Evolutionary conservation across 2,888 invertebrate species (phyloP), one percentile per base, ranked within the genome.

Genomic region (Drosophila testacea): DNA sequence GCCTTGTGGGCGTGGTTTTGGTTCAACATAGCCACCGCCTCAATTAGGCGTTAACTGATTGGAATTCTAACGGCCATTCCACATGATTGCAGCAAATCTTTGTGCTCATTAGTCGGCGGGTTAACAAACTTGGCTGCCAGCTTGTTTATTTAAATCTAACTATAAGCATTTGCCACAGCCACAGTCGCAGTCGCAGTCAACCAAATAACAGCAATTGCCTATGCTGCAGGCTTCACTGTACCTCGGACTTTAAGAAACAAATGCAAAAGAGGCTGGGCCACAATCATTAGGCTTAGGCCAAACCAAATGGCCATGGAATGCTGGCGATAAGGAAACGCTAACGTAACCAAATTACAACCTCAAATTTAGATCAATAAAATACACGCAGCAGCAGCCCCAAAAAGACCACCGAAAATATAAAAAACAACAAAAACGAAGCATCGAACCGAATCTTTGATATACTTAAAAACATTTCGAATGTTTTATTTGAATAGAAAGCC

Each of bases 311-410:
- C 56, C 73, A 68, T 65, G 77, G 82, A 71, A 77, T 77, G 77
- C 74, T 61, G 32, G 66, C 80, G 82, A 82, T 84, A 81, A 82
- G 75, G 64, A 74, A 81, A 74, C 50, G 79, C 72, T 63, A 63
- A 60, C 69, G 51, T 38, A 67, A 79, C 73, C 62, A 79, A 81
- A 79, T 77, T 79, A 73, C 74, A 79, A 71, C 70, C 80, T 62
- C 72, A 80, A 86, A 86, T 88, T 86, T 82, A 77, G 86, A 86
- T 81, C 86, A 82, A 83, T 88, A 85, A 85, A 79, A 67, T 63
- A 62, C 60, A 79, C 69, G 56, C 74, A 81, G 69, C 67, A 56
- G 50, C 62, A 66, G 54, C 69, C 30, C 60, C 57, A 39, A 48
- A 68, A 69, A 76, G 70, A 73, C 72, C 79, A 69, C 67, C 65